A percentile compares a stretch with the other conserved stretches of the same genome.
phyloP scores from a whole-genome alignment of 2,113 vertebrate species.

The Passer montanus region DNA sequence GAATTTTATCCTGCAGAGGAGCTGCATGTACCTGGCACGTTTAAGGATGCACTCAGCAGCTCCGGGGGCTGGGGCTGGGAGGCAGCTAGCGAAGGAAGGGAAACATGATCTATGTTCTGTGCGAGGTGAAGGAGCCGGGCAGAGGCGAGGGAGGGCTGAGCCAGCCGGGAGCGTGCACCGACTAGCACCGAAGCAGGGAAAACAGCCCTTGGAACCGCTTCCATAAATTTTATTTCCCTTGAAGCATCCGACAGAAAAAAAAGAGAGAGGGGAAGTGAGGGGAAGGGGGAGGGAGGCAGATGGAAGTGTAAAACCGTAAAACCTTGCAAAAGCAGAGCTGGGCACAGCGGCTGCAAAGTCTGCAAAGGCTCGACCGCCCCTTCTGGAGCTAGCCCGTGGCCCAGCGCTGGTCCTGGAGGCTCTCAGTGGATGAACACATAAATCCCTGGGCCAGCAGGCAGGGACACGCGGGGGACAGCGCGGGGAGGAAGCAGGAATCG shows the following conservation, averaged over 20 bases:
- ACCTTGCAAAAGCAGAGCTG: not conserved
- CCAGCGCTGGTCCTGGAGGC: not conserved
- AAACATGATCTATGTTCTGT: slow-evolving; percentile 44
- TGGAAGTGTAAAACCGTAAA: not conserved
- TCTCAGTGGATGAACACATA: not conserved
- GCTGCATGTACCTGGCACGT: slow-evolving; percentile 38
- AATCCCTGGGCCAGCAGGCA: not conserved
- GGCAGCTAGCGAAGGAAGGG: not conserved
- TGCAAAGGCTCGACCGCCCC: not conserved
- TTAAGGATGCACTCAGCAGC: not conserved
- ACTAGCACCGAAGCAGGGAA: slow-evolving; percentile 49
- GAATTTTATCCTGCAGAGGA: not conserved
- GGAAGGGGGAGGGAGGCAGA: not conserved
- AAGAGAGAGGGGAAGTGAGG: not conserved
- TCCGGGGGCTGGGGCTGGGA: not conserved
- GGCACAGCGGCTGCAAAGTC: not conserved
- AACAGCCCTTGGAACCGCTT: slow-evolving; percentile 57
- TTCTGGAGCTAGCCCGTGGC: not conserved
- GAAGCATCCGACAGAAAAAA: slow-evolving; percentile 11
- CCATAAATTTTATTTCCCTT: slow-evolving; percentile 66
- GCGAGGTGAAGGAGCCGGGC: not conserved
- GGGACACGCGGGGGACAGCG: not conserved
- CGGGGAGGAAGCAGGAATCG: not conserved
- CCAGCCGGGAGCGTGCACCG: slow-evolving; percentile 48
- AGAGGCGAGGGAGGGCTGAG: slow-evolving; percentile 7